Conservation (phyloP, 1,140 invertebrate genomes). For the Asbolus verrucosus region DNA sequence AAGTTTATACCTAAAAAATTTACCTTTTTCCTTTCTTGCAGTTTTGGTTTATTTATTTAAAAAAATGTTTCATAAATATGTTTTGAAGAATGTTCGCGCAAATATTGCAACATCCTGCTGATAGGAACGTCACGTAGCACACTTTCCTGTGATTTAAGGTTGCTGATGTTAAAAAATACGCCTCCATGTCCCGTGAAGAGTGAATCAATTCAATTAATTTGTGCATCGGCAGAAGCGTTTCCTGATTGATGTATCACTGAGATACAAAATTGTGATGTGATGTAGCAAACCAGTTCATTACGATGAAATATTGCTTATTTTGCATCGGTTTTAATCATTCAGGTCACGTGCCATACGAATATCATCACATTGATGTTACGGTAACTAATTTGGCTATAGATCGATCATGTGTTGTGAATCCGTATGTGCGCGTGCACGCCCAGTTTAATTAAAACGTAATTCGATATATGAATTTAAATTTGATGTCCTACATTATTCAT, state of each 20-base stretch:
- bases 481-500: constrained; percentile 43
- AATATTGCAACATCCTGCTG: too few species aligned
- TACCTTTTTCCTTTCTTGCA: too few species aligned
- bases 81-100: too few species aligned
- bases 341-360: constrained; percentile 47
- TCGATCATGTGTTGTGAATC: constrained; percentile 47
- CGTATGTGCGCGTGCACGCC: constrained; percentile 38
- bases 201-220: constrained; percentile 28
- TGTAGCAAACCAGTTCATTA: constrained; percentile 50
- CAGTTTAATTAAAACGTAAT: constrained; percentile 54
- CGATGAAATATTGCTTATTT: constrained; percentile 55
- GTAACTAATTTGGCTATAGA: constrained; percentile 53
- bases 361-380: constrained; percentile 54
- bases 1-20: too few species aligned
- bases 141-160: too few species aligned
- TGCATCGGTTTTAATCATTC: constrained; percentile 52
- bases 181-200: not conserved
- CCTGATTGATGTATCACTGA: constrained; percentile 27
- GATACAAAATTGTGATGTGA: constrained; percentile 18
- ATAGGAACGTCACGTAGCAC: too few species aligned
- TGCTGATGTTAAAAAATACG: too few species aligned
- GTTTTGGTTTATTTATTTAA: too few species aligned
- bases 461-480: constrained; percentile 53
- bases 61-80: too few species aligned
- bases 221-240: not conserved